Percentiles rank a stretch among this genome's conserved stretches.
Evolutionary conservation across 2,888 invertebrate species (phyloP).

Genomic region (Calameuta pallipes): DNA sequence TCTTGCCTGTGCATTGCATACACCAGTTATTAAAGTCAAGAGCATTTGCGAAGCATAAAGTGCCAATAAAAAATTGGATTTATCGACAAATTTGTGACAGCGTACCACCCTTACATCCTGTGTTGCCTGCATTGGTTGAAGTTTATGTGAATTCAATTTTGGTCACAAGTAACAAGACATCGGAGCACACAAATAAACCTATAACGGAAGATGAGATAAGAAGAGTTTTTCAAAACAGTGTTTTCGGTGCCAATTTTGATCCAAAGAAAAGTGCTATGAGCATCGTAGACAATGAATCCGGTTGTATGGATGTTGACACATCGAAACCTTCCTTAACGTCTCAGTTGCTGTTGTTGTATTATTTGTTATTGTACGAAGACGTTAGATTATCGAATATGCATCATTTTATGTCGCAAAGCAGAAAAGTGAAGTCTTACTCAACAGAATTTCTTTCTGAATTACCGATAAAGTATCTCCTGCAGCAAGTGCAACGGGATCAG

Average conservation of each 20-base stretch:
- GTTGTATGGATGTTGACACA: conserved; percentile 69
- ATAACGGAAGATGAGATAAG: conserved; percentile 91
- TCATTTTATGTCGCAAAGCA: conserved; percentile 74
- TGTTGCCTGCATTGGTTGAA: conserved; percentile 92
- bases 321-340: conserved; percentile 81
- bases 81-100: conserved; percentile 92
- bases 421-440: conserved; percentile 86
- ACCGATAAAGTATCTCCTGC: conserved; percentile 92
- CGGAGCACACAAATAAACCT: conserved; percentile 90
- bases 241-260: conserved; percentile 80
- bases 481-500: conserved; percentile 93
- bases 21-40: conserved; percentile 93
- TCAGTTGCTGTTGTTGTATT: conserved; percentile 90
- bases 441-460: conserved; percentile 89
- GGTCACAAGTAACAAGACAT: conserved; percentile 73
- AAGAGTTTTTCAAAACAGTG: conserved; percentile 82
- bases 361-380: conserved; percentile 92
- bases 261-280: conserved; percentile 66
- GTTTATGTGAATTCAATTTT: conserved; percentile 95
- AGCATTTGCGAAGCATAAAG: conserved; percentile 95
- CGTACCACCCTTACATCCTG: conserved; percentile 91
- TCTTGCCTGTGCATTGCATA: conserved; percentile 95
- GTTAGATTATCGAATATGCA: conserved; percentile 81
- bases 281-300: conserved; percentile 71
- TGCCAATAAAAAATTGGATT: conserved; percentile 97